Base-by-base conservation (phyloP, 2,888 invertebrate genomes). In the Orgyia antiqua region DNA sequence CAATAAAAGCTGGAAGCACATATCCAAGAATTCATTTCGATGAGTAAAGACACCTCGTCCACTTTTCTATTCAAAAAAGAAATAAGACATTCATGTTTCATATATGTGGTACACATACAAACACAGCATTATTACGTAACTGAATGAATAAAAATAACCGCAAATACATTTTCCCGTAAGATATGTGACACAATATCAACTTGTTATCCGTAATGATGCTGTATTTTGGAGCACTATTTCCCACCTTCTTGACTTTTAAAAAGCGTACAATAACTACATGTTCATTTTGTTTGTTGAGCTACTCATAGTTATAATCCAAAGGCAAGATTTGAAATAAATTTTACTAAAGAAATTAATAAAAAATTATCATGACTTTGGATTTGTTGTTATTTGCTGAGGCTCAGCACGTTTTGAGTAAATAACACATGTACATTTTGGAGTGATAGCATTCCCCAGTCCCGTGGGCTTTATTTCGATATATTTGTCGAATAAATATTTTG, bases 1-100 rank as follows among this genome's bases (percentile, higher is more conserved):
- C 52, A 57, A 51, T 46, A 43, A 50, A 60, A 61, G 60, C 60
- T 41, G 42, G 32, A 47, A 45, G 45, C 44, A 39, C 17, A 40
- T 20, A 24, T 21, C 35, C 13, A 24, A 24, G 13, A 24, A 13
- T 8, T 8, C 4, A 39, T 36, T 31, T 29, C 31, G 20, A 12
- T 13, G 39, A 33, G 39, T 42, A 4, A 31, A 44, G 42, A 37
- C 31, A 36, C 43, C 44, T 27, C 45, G 31, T 21, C 32, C 40
- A 44, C 36, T 42, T 23, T 23, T 11, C 36, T 39, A 45, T 51
- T 45, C 42, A 45, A 38, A 37, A 39, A 39, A 33, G 35, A 51
- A 50, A 47, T 52, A 30, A 38, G 31, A 36, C 24, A 43, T 28
- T 47, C 29, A 8, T 44, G 30, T 41, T 33, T 28, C 19, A 29